Conservation (phyloP, 2,113 vertebrate genomes). For the Merops nubicus region DNA sequence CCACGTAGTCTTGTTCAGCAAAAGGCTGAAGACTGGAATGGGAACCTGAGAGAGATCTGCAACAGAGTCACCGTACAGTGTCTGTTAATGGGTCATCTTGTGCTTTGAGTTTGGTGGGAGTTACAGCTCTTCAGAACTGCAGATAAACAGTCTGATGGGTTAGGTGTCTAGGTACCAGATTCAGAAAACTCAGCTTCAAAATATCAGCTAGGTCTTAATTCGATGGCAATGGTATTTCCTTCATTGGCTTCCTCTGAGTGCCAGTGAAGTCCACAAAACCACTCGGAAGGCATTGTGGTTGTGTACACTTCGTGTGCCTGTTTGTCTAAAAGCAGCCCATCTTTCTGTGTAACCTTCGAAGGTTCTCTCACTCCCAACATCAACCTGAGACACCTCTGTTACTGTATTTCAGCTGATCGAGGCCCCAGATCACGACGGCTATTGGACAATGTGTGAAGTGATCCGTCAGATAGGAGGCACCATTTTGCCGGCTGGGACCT, state of each 20-base stretch:
- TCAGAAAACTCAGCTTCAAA: neutral
- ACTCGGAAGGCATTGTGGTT: neutral
- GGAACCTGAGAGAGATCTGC: accelerated
- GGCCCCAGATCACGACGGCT: slow-evolving; percentile 81
- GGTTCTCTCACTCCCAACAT: neutral
- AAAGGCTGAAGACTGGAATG: neutral
- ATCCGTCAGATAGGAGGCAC: slow-evolving; percentile 79
- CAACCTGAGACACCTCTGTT: neutral
- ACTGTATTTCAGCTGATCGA: slow-evolving; percentile 73
- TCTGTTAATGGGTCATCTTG: neutral
- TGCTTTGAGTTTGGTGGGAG: neutral
- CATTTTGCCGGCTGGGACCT: slow-evolving; percentile 79
- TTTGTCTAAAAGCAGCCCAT: accelerated
- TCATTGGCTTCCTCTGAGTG: neutral
- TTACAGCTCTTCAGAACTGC: neutral
- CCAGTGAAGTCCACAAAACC: neutral
- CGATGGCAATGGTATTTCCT: neutral
- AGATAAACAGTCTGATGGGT: neutral
- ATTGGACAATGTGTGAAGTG: slow-evolving; percentile 79
- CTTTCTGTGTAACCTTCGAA: neutral
- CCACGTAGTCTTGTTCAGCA: accelerated
- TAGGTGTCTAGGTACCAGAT: neutral
- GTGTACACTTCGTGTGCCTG: accelerated
- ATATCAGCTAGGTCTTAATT: neutral
- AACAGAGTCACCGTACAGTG: neutral